A percentile compares a stretch with the other conserved stretches of the same genome.
Conservation (phyloP, 1,140 invertebrate genomes). For the Melipona quadrifasciata region DNA sequence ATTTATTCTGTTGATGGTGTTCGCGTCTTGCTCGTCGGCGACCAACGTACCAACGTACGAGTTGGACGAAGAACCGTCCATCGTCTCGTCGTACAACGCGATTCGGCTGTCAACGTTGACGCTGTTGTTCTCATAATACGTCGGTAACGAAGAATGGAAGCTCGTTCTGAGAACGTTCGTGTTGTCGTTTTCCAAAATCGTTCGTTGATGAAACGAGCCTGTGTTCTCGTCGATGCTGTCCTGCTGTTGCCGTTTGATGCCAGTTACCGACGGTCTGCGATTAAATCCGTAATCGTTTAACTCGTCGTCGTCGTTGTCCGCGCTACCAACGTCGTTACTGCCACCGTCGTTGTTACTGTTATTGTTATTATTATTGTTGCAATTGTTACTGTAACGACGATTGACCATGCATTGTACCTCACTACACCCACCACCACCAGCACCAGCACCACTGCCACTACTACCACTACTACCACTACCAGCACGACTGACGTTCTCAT, state of each 20-base stretch:
- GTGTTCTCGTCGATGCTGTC: slow-evolving; percentile 90
- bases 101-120: slow-evolving; percentile 59
- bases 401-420: not conserved
- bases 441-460: not conserved
- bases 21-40: slow-evolving; percentile 64
- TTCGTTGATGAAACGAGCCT: slow-evolving; percentile 84
- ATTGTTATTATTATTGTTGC: slow-evolving; percentile 79
- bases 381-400: not conserved
- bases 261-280: slow-evolving; percentile 91
- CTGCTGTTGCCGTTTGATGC: slow-evolving; percentile 86
- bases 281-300: slow-evolving; percentile 95
- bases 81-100: slow-evolving; percentile 32
- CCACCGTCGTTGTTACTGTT: slow-evolving; percentile 79
- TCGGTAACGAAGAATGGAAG: slow-evolving; percentile 84
- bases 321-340: slow-evolving; percentile 23
- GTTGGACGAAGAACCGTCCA: slow-evolving; percentile 34
- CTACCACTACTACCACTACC: not conserved
- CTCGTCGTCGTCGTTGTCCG: slow-evolving; percentile 88
- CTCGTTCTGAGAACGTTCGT: slow-evolving; percentile 71
- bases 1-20: slow-evolving; percentile 77
- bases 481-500: not conserved
- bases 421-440: not conserved
- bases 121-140: slow-evolving; percentile 83
- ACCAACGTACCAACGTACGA: slow-evolving; percentile 38
- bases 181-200: slow-evolving; percentile 82